Conservation (phyloP, 1,140 invertebrate genomes). For the Heliconius melpomene region DNA sequence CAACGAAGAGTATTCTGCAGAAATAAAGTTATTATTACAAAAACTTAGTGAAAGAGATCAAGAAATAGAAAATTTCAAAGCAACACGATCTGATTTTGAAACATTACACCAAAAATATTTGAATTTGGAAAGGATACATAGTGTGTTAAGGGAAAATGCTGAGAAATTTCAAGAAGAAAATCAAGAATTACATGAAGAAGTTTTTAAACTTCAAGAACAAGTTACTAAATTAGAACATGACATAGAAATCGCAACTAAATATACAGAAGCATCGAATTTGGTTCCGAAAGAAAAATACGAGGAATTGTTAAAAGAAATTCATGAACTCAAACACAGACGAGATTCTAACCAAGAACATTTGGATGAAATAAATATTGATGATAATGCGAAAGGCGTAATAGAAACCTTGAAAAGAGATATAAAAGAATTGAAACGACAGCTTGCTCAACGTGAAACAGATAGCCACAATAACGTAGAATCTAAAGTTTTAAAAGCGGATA, state of each 20-base stretch:
- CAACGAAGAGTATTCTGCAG: conserved; percentile 74
- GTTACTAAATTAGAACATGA: conserved; percentile 75
- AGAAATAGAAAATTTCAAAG: conserved; percentile 61
- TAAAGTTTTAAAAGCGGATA: conserved; percentile 69
- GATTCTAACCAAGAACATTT: conserved; percentile 63
- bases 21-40: conserved; percentile 72
- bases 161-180: conserved; percentile 79
- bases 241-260: conserved; percentile 58
- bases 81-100: conserved; percentile 61
- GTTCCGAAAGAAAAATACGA: conserved; percentile 73
- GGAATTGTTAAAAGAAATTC: conserved; percentile 74
- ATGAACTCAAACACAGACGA: conserved; percentile 69
- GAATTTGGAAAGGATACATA: conserved; percentile 76
- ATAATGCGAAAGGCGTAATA: conserved; percentile 81
- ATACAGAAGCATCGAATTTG: conserved; percentile 51
- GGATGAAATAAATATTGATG: conserved; percentile 77
- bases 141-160: conserved; percentile 71
- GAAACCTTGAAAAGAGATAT: conserved; percentile 80
- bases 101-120: conserved; percentile 76
- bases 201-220: conserved; percentile 77
- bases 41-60: conserved; percentile 79
- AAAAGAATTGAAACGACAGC: conserved; percentile 70
- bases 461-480: conserved; percentile 53
- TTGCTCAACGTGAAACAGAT: conserved; percentile 65
- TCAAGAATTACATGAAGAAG: conserved; percentile 77